Evolutionary conservation across 2,113 vertebrate species (phyloP).

Genomic region (Mesembrinibis cayennensis): DNA sequence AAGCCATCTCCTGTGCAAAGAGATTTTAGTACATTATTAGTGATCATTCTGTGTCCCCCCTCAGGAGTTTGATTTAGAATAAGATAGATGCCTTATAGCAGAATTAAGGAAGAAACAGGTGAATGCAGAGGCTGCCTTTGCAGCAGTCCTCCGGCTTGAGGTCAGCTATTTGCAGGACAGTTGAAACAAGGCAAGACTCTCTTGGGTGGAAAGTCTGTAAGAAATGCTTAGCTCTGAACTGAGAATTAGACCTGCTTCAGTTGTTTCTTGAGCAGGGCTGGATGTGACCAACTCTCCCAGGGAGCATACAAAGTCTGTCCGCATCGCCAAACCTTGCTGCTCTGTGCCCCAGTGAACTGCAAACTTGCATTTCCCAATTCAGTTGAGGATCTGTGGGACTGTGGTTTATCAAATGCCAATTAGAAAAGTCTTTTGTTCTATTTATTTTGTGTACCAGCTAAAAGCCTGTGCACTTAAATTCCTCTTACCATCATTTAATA

Average conservation of each 20-base stretch:
- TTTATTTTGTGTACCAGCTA: not conserved
- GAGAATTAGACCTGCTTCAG: not conserved
- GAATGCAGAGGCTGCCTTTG: not conserved
- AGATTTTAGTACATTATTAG: not conserved
- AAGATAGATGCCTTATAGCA: not conserved
- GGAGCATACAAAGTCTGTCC: not conserved
- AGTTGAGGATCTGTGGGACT: not conserved
- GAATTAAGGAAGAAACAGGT: not conserved
- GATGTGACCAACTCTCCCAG: not conserved
- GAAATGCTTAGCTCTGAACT: not conserved
- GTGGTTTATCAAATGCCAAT: not conserved
- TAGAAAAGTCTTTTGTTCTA: not conserved
- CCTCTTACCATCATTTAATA: not conserved
- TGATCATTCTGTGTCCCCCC: not conserved
- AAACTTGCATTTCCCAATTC: not conserved
- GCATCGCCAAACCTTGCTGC: rapidly evolving
- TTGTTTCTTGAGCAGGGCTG: not conserved
- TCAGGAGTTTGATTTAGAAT: not conserved
- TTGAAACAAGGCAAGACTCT: not conserved
- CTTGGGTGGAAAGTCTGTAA: not conserved
- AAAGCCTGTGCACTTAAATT: not conserved
- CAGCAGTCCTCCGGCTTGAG: not conserved
- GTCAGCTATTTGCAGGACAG: not conserved
- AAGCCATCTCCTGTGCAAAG: not conserved
- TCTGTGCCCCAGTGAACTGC: not conserved